Evolutionary conservation across 2,113 vertebrate species (phyloP).

Genomic region (Tragelaphus imberbis): DNA sequence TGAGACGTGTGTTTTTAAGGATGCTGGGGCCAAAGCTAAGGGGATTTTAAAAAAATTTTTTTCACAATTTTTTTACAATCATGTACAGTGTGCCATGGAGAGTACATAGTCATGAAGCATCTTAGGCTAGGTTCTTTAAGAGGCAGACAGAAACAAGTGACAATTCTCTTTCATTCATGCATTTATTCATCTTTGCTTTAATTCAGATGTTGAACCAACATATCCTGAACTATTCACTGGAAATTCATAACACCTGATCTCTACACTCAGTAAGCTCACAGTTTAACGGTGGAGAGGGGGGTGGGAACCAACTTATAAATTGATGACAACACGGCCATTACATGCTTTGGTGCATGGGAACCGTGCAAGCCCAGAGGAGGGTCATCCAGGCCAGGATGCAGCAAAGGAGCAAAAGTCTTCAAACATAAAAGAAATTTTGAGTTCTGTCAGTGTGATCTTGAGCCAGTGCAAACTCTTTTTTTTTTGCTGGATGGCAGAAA

Average conservation of each 20-base stretch:
- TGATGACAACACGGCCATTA: neutral
- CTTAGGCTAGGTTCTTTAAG: neutral
- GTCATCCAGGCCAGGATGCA: neutral
- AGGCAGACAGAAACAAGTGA: neutral
- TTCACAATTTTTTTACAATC: neutral
- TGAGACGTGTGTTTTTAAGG: neutral
- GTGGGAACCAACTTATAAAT: neutral
- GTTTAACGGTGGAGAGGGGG: neutral
- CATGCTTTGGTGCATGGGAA: neutral
- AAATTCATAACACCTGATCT: neutral
- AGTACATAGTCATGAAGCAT: neutral
- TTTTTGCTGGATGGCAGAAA: neutral
- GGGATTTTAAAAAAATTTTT: neutral
- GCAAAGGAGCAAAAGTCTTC: neutral
- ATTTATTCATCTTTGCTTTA: neutral
- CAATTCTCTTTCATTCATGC: neutral
- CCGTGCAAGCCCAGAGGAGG: neutral
- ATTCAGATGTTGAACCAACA: neutral
- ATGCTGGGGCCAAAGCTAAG: neutral
- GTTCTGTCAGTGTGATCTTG: neutral
- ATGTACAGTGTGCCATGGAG: neutral
- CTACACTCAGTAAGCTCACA: neutral
- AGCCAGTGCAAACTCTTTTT: neutral
- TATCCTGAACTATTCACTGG: neutral
- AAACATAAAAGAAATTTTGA: neutral